Base-by-base conservation (phyloP, 2,888 invertebrate genomes). In the Cerastis rubricosa region DNA sequence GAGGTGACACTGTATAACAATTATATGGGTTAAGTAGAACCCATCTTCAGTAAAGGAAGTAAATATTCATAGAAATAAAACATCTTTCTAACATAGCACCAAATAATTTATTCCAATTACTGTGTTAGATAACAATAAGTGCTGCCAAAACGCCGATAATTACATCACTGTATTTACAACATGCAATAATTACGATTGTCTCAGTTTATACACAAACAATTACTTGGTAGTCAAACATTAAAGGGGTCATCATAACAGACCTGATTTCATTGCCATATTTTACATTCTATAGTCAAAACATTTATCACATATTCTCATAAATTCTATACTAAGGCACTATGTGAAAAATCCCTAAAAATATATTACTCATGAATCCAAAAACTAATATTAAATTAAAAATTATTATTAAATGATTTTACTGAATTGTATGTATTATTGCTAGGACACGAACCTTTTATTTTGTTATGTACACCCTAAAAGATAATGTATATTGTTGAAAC, bases 41-140 rank as follows among this genome's bases (percentile, higher is more conserved):
- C n/a, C n/a, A n/a, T n/a, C n/a, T 73, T 9, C 2, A 43, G 17
- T 29, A 29, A n/a, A 47, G 5, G 7, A 43, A 54, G 25, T 57
- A 25, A 14, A 57, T 17, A 71, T 40, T 12, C 3, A 71, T 64
- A 65, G 14, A 71, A 89, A 91, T 89, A 87, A 91, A 92, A 92
- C 85, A 89, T 85, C 51, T 51, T 80, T 40, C n/a, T 86, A 92
- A 93, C 90, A 92, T 95, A 96, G 95, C 96, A 96, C 96, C 95
- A 93, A 95, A 94, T 94, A 94, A 94, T 95, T 95, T 95, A 95
- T 94, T 88, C 83, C 85, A 85, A 86, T 83, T 84, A 87, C 84
- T 87, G 85, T 85, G 83, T 87, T 83, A 80, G 71, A 84, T 85
- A 85, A 87, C 80, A 85, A 85, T 81, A 82, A 81, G 85, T 89